Conservation (phyloP, 2,888 invertebrate genomes). For the Leptopilina myrica region DNA sequence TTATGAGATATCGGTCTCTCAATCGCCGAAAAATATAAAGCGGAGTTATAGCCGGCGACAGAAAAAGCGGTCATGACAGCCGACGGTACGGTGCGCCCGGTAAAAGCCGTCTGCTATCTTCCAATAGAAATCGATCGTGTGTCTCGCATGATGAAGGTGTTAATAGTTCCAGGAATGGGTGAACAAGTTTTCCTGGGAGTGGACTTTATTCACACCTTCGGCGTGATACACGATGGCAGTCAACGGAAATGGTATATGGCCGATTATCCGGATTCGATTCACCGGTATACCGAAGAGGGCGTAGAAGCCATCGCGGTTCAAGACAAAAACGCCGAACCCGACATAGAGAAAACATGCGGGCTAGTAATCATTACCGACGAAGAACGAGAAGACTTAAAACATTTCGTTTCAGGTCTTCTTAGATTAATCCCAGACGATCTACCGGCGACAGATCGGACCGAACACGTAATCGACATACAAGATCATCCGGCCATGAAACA, state of each 20-base stretch:
- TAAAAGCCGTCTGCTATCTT: background rate
- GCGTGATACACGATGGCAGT: background rate
- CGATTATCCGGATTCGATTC: background rate
- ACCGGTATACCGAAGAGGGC: background rate
- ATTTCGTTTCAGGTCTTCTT: background rate
- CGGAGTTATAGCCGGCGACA: background rate
- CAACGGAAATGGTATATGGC: background rate
- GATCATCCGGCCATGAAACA: background rate
- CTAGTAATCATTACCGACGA: background rate
- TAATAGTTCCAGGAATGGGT: background rate
- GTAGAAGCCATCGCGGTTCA: background rate
- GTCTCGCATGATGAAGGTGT: background rate
- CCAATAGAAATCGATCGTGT: background rate
- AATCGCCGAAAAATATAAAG: background rate
- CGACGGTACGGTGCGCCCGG: background rate
- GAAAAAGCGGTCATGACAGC: background rate
- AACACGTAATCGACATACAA: conserved; percentile 7
- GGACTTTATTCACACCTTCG: background rate
- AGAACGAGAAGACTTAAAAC: background rate
- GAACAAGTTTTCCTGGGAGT: conserved; percentile 10
- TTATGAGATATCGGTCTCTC: background rate
- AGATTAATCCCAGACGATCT: background rate
- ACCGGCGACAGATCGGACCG: background rate
- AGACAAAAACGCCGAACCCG: background rate
- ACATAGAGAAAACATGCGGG: background rate